Evolutionary conservation across 2,113 vertebrate species (phyloP), one percentile per base, ranked within the genome.

Genomic region (Lophura nycthemera): DNA sequence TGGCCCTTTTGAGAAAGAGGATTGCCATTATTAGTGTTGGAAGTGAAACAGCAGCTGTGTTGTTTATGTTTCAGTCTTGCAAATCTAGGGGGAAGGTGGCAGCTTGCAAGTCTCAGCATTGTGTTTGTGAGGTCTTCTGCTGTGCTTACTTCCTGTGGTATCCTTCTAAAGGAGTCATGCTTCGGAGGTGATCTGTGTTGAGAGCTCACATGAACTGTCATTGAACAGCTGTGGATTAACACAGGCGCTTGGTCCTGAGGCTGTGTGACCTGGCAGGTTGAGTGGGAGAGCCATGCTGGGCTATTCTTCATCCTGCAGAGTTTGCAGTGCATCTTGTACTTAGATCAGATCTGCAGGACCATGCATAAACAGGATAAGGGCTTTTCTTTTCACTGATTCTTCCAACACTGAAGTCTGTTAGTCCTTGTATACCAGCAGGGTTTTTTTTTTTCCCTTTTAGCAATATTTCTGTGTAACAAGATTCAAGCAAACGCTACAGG

Each of bases 261-360:
- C 59, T 50, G 29, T 50, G 29, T 19, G 59, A 69, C 43, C 56
- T 59, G 60, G 64, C 20, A 19, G 65, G n/a, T 3, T 2, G 59
- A 6, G 48, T 36, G 30, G 1, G 1, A 36, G 45, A 63, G 16
- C 3, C 0, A 2, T 50, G 16, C 38, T 3, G 16, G 36, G 2
- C 45, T 19, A 1, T 59, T 85, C 17, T 45, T 21, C 27, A 30
- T 61, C 29, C 59, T 64, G 54, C 36, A 21, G 64, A 29, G 30
- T 64, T 88, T 18, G 30, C 43, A n/a, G 19, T 64, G 59, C 5
- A 5, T 54, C 73, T 50, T 14, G 8, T 72, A 2, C n/a, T 83
- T 29, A 14, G 76, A 74, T 15, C 38, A 81, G 57, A 47, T 63
- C 27, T 45, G 60, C 61, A 47, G 78, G 12, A 73, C 9, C 25